These are phyloP conservation scores for Propsilocerus akamusi DNA, from an alignment of 1,140 invertebrate species.

Conservation along the genomic window DNA sequence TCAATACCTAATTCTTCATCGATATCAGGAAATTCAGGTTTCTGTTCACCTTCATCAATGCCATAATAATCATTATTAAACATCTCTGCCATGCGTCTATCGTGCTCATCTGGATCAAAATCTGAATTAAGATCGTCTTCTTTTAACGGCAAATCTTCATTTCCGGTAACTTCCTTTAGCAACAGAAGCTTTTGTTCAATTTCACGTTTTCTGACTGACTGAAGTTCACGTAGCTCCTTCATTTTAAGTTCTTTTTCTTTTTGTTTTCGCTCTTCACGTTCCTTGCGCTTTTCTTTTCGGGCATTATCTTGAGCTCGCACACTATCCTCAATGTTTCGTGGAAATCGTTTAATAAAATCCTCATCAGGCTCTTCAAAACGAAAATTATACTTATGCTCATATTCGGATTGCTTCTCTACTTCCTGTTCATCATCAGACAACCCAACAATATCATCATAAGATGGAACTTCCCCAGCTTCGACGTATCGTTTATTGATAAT, in stretches of 20 bases:
- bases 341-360: conserved; percentile 83
- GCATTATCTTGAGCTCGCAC: conserved; percentile 62
- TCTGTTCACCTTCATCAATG: conserved; percentile 43
- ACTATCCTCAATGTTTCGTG: conserved; percentile 69
- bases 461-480: conserved; percentile 35
- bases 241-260: conserved; percentile 64
- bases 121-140: conserved; percentile 65
- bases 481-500: conserved; percentile 73
- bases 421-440: conserved; percentile 66
- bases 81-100: conserved; percentile 67
- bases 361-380: conserved; percentile 91
- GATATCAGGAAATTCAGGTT: conserved; percentile 64
- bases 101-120: conserved; percentile 82
- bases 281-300: conserved; percentile 56
- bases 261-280: conserved; percentile 57
- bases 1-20: conserved; percentile 54
- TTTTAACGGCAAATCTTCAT: conserved; percentile 38
- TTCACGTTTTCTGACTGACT: conserved; percentile 76
- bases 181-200: conserved; percentile 76
- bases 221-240: conserved; percentile 72
- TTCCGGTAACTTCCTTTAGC: conserved; percentile 79
- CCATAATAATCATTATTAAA: conserved; percentile 80
- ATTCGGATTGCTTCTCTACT: conserved; percentile 67
- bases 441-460: conserved; percentile 49
- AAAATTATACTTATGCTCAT: conserved; percentile 92